Percentiles rank a stretch among this genome's conserved stretches.
Conservation (phyloP, 2,797 vertebrate genomes). For the Aratinga solstitialis region DNA sequence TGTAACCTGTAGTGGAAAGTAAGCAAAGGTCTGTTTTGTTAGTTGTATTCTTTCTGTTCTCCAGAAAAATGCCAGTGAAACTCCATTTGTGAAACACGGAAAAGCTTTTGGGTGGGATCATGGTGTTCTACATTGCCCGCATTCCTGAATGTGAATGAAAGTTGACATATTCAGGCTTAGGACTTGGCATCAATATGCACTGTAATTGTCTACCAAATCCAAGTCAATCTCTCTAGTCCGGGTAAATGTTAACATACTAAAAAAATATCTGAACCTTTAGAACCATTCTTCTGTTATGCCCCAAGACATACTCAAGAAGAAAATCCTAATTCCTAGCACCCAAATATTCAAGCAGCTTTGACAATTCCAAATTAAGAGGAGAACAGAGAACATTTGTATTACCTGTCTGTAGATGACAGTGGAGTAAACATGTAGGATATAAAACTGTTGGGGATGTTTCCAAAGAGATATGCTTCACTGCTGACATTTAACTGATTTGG, state of each 20-base stretch:
- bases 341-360: neutral
- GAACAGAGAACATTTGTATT: neutral
- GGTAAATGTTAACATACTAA: neutral
- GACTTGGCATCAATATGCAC: neutral
- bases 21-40: neutral
- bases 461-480: constrained; percentile 80
- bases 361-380: neutral
- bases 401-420: constrained; percentile 81
- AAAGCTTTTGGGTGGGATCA: neutral
- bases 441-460: constrained; percentile 78
- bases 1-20: constrained; percentile 76
- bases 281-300: neutral
- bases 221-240: neutral
- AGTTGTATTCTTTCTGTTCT: neutral
- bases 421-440: constrained; percentile 81
- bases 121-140: neutral
- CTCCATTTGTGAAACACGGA: neutral
- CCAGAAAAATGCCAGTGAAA: neutral
- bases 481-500: constrained; percentile 46
- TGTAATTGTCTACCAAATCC: neutral
- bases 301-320: neutral
- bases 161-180: neutral
- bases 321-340: neutral
- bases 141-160: neutral
- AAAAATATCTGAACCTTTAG: neutral